A percentile compares a stretch with the other conserved stretches of the same genome.
phyloP scores from a whole-genome alignment of 2,797 vertebrate genomes.

The Pangasius mekongensis region DNA sequence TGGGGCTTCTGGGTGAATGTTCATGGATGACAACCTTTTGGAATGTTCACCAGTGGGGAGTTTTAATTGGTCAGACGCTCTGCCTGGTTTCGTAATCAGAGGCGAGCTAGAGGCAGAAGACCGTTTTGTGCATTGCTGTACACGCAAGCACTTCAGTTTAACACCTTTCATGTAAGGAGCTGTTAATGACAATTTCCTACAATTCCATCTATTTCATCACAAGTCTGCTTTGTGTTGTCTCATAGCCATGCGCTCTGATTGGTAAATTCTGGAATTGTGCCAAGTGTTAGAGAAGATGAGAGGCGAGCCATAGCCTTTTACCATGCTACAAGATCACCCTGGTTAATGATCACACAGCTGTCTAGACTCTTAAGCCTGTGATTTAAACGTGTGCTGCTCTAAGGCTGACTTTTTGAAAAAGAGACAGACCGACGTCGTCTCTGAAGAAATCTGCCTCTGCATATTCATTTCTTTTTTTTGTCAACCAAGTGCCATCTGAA shows the following conservation, averaged over 20 bases:
- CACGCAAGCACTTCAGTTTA: background rate
- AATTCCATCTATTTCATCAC: constrained; percentile 17
- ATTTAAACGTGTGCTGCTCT: constrained; percentile 33
- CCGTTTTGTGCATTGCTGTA: constrained; percentile 26
- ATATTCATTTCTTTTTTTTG: constrained; percentile 34
- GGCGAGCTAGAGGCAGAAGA: constrained; percentile 39
- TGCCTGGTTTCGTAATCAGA: constrained; percentile 75
- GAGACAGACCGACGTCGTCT: constrained; percentile 17
- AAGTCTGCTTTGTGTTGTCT: background rate
- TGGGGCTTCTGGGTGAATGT: constrained; percentile 79
- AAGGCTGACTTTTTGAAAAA: constrained; percentile 22
- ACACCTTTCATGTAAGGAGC: background rate
- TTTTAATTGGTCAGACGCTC: constrained; percentile 78
- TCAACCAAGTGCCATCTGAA: constrained; percentile 54
- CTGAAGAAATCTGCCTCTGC: constrained; percentile 46
- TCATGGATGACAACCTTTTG: constrained; percentile 81
- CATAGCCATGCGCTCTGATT: constrained; percentile 11
- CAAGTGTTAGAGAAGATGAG: background rate
- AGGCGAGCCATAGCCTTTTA: background rate
- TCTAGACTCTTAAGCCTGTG: constrained; percentile 53
- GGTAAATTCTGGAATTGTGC: background rate
- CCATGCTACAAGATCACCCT: constrained; percentile 22
- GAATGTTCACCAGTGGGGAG: constrained; percentile 79
- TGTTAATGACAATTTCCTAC: constrained; percentile 10
- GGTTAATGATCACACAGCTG: constrained; percentile 56